Evolutionary conservation across 2,888 invertebrate species (phyloP), one percentile per base, ranked within the genome.

Genomic region (Itoplectis maculator): DNA sequence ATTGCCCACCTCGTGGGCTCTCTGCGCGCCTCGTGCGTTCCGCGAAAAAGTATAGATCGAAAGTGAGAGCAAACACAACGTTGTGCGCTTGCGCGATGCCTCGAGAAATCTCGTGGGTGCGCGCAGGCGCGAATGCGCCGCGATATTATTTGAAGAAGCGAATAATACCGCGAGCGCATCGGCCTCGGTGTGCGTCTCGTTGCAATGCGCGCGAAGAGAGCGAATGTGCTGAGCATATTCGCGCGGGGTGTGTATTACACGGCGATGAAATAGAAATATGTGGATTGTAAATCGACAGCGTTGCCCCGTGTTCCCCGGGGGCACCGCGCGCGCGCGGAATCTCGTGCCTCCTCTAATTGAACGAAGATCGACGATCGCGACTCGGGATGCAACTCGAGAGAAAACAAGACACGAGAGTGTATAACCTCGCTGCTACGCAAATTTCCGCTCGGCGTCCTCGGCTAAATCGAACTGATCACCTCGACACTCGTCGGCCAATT

Each of bases 301-400:
- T 74, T 37, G 63, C 63, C 49, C 7, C 63, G 45, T 69, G 45
- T 66, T n/a, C 61, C 76, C 77, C 61, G 29, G 15, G 72, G 81
- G 45, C 35, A 15, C 45, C 29, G n/a, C 66, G n/a, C 37, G 40
- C 5, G 40, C 54, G 40, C 40, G 66, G 51, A 66, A 70, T 79
- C 82, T 78, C 79, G 82, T 79, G n/a, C 65, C 63, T 59, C 35
- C 54, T 74, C 78, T 82, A 82, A 82, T 82, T 82, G 79, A 82
- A 82, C 79, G 74, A 82, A 79, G 82, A 82, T 82, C 74, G 65
- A 82, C 82, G 82, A 78, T 56, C 72, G 59, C 29, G 15, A 70
- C 15, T 23, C 29, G 65, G 18, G 45, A 40, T n/a, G n/a, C n/a
- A n/a, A n/a, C n/a, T n/a, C n/a, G n/a, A n/a, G n/a, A n/a, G n/a